Conservation (phyloP, 2,113 vertebrate species). For the Dissostichus mawsoni region DNA sequence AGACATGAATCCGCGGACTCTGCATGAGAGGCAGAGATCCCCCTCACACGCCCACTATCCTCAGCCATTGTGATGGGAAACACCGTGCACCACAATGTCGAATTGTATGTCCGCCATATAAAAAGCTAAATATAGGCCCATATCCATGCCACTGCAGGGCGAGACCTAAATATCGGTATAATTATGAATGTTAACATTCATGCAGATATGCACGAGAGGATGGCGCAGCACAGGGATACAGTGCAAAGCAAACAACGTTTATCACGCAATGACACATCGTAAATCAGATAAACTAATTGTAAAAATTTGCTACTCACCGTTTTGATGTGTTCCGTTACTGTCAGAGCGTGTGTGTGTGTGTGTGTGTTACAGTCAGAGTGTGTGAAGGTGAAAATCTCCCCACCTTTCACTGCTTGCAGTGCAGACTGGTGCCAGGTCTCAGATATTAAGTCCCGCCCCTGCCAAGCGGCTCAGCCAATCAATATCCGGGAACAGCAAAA, state of each 20-base stretch:
- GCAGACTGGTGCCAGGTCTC: conserved; percentile 67
- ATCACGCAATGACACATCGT: conserved; percentile 32
- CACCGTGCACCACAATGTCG: conserved; percentile 9
- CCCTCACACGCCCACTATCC: conserved; percentile 69
- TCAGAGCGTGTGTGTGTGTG: conserved; percentile 1
- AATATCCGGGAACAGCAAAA: conserved; percentile 7
- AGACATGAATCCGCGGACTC: conserved; percentile 65
- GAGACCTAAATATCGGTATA: conserved; percentile 7
- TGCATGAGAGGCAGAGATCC: conserved; percentile 44
- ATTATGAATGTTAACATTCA: conserved; percentile 37
- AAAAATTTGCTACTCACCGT: conserved; percentile 63
- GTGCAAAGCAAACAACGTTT: neutral
- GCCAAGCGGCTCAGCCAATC: conserved; percentile 59
- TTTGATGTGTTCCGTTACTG: conserved; percentile 40
- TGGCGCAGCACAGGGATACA: conserved; percentile 37
- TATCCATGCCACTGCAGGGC: conserved; percentile 10
- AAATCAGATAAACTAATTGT: neutral
- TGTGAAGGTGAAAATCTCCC: conserved; percentile 66
- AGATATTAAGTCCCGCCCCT: conserved; percentile 52
- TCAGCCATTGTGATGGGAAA: conserved; percentile 34
- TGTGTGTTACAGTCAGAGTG: conserved; percentile 44
- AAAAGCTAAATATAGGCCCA: conserved; percentile 25
- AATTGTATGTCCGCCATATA: neutral
- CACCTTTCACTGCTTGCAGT: conserved; percentile 61
- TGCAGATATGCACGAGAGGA: neutral